Base-by-base conservation (phyloP, 2,113 vertebrate genomes). In the Prionailurus viverrinus region DNA sequence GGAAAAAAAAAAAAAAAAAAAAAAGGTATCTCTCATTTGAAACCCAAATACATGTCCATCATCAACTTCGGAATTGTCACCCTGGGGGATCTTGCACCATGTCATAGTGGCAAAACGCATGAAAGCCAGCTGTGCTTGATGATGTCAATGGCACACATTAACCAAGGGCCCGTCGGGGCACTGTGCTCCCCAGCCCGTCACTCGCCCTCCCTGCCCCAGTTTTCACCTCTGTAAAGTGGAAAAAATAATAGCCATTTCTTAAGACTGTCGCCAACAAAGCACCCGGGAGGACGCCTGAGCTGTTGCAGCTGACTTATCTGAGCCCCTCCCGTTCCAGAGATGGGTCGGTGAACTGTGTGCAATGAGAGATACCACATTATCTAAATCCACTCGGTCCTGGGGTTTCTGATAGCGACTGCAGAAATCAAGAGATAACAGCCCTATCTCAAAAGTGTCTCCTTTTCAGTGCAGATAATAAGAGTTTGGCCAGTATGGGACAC, bases 101-200 rank as follows among this genome's bases (percentile, higher is more conserved):
- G 39, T 31, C 19, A 9, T 4, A 0, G 36, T 1, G 21, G 65
- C 41, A 19, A 36, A 29, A 19, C 1, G 12, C 3, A 1, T 33
- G 27, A 10, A 23, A 2, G 68, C 33, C 15, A 33, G n/a, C 39
- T 69, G 3, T 39, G 48, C 61, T 39, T 29, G 18, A 55, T 21
- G 12, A 48, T 5, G 15, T 7, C 94, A 69, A 71, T 3, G 39
- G 23, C 33, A 16, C 25, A 27, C 1, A 10, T 23, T 33, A n/a
- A 19, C 51, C n/a, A 9, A 31, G 29, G 61, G n/a, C 66, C 8
- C 13, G 10, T 33, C 10, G 0, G 0, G 55, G 65, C 36, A 10
- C 53, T 5, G 9, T 0, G 16, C 33, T n/a, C 18, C 41, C 58
- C 13, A 3, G n/a, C 63, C 31, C 13, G 4, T 82, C 39, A 25